Evolutionary conservation across 2,888 invertebrate genomes (phyloP).

Genomic region (Tipula confusa): DNA sequence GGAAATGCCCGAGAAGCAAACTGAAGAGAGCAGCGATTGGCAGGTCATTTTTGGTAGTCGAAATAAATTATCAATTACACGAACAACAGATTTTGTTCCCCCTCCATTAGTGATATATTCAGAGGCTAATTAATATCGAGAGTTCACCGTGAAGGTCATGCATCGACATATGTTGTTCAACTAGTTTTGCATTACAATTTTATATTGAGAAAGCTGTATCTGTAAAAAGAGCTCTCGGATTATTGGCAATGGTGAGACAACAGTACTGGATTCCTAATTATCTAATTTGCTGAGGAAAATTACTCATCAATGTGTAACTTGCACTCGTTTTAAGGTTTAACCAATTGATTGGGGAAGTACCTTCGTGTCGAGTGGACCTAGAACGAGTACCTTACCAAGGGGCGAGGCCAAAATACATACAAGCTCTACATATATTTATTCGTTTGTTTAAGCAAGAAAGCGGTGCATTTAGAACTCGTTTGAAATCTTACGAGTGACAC

Average conservation of each 20-base stretch:
- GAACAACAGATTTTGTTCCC: conserved; percentile 73
- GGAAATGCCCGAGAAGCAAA: conserved; percentile 42
- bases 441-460: no score
- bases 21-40: conserved; percentile 48
- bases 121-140: conserved; percentile 85
- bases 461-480: no score
- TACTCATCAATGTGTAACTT: no score
- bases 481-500: no score
- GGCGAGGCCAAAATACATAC: no score
- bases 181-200: conserved; percentile 91
- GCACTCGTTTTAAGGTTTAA: no score
- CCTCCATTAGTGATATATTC: conserved; percentile 90
- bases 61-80: conserved; percentile 83
- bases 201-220: conserved; percentile 87
- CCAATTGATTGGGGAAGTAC: no score
- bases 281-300: no score
- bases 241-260: conserved; percentile 78
- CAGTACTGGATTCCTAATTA: no score
- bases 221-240: conserved; percentile 83
- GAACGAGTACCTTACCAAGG: no score
- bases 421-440: no score
- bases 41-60: conserved; percentile 65
- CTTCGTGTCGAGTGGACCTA: no score
- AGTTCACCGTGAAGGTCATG: conserved; percentile 62
- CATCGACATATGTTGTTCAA: conserved; percentile 84